Percentiles rank a stretch among this genome's conserved stretches.
These are phyloP conservation scores for Lethenteron camtschaticum DNA, from an alignment of 2,113 vertebrate species.

Conservation along the genomic window DNA sequence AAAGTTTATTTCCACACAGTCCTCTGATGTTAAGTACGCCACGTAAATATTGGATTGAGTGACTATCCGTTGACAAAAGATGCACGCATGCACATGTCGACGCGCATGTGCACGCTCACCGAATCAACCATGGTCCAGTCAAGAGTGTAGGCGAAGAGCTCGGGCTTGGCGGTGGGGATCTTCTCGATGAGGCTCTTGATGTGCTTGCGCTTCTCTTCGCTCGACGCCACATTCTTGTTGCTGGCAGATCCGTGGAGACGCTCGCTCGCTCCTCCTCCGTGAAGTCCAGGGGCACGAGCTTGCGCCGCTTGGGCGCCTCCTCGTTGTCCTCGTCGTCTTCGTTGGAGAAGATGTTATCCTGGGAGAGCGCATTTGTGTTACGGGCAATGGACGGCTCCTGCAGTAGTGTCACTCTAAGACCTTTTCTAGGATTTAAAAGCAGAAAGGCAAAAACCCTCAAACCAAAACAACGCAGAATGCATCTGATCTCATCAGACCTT, in stretches of 20 bases:
- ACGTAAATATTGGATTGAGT: no score
- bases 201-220: conserved; percentile 86
- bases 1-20: no score
- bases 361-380: conserved; percentile 83
- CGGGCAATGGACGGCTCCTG: conserved; percentile 28
- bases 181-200: conserved; percentile 98
- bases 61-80: no score
- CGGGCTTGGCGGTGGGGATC: conserved; percentile 87
- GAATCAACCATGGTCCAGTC: conserved; percentile 97
- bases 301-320: conserved; percentile 73
- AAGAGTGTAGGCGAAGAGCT: conserved; percentile 84
- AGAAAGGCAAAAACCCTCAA: no score
- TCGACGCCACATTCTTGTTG: not conserved
- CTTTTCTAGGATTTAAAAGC: no score
- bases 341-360: conserved; percentile 92
- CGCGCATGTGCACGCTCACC: conserved; percentile 27
- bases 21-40: no score
- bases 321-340: conserved; percentile 90
- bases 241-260: conserved; percentile 32
- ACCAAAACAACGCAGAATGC: no score
- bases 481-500: no score
- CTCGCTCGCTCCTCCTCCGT: conserved; percentile 88
- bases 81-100: no score
- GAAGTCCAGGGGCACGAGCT: conserved; percentile 86
- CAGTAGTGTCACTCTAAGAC: no score